Percentiles rank a stretch among this genome's conserved stretches.
Evolutionary conservation across 1,140 invertebrate genomes (phyloP).

Genomic region (Brachionus manjavacas): DNA sequence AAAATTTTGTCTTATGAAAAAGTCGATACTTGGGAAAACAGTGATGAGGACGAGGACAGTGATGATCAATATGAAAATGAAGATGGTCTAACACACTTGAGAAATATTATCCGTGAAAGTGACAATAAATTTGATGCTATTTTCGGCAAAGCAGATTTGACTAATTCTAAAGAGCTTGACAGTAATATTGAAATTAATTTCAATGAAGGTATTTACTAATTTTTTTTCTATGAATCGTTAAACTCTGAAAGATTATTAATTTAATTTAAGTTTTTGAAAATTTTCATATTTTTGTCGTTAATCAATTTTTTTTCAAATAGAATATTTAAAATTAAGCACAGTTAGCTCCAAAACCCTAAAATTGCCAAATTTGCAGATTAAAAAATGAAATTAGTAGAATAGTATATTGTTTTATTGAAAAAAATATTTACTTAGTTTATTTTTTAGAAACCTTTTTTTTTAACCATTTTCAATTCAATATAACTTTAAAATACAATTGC

Average conservation of each 20-base stretch:
- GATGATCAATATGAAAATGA: background rate
- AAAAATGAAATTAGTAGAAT: too few relatives aligned
- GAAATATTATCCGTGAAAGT: background rate
- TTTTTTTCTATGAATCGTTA: background rate
- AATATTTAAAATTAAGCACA: too few relatives aligned
- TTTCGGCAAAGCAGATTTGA: background rate
- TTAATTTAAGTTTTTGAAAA: background rate
- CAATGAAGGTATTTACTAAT: background rate
- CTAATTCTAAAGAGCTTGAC: background rate
- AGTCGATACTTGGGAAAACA: constrained; percentile 9
- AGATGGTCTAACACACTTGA: background rate
- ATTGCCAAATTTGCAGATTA: too few relatives aligned
- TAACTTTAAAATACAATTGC: too few relatives aligned
- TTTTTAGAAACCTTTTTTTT: too few relatives aligned
- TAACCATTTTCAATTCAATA: too few relatives aligned
- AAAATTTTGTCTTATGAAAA: constrained; percentile 1
- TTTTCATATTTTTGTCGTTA: too few relatives aligned
- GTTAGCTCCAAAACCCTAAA: too few relatives aligned
- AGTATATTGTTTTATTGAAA: too few relatives aligned
- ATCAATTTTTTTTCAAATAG: too few relatives aligned
- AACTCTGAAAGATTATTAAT: background rate
- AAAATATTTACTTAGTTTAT: too few relatives aligned
- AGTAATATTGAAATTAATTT: constrained; percentile 33
- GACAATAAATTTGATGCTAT: constrained; percentile 28
- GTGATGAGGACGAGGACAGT: constrained; percentile 21